Base-by-base conservation (phyloP, 2,888 invertebrate species). In the Drosophila monieri region DNA sequence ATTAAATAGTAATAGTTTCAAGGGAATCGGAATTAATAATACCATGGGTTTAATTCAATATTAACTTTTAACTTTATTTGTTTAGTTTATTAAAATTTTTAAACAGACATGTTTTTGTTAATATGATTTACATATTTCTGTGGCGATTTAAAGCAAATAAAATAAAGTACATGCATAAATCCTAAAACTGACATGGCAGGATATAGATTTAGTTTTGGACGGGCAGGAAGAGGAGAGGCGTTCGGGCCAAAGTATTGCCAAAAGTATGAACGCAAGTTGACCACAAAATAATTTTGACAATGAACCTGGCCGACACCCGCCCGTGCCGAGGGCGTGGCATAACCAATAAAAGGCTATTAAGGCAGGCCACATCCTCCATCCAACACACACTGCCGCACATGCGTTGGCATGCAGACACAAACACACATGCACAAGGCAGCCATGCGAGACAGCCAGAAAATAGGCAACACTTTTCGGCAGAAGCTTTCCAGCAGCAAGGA, bases 211-310 rank as follows among this genome's bases (percentile, higher is more conserved):
- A 52, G 15, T 39, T 39, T 37, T 6, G 0, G 37, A 6, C 37
- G 14, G 14, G 14, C 6, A 44, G 43, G 8, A 9, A 18, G 15
- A 5, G 27, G 32, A 18, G 77, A 10, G 43, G 41, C 9, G 37
- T 1, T 18, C 21, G 10, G 18, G 8, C 52, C 41, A 59, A 74
- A 74, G 52, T 73, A 68, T 77, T 49, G 56, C 74, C 80, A 83
- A 69, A 86, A 79, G 47, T 71, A 85, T 88, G 89, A 85, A 83
- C 74, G 61, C 84, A 84, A 81, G 77, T 80, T 88, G 88, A 89
- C 89, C 89, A 76, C 86, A 74, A 78, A 88, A 89, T 81, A 76
- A 85, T 85, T 85, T 78, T 79, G 88, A 74, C 81, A 88, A 89
- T 89, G 79, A 86, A 85, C 76, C 86, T 71, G 67, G 69, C 73